These are phyloP conservation scores for Drosophila yooni DNA, from an alignment of 2,888 invertebrate genomes.

Conservation along the genomic window DNA sequence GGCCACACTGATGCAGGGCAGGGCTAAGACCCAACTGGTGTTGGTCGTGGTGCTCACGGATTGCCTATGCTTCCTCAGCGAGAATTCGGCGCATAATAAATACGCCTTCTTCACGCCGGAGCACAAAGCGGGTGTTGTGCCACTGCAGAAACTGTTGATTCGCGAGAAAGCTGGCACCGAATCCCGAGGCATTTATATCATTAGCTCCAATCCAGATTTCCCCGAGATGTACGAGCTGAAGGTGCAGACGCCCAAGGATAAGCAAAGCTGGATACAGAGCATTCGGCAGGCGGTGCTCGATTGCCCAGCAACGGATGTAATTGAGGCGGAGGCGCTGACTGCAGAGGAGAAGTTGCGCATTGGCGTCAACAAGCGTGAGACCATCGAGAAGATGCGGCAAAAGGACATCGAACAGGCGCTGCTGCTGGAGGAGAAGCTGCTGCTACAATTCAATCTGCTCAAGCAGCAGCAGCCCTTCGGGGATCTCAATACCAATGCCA, in stretches of 20 bases:
- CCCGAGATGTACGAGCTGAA: conserved; percentile 99
- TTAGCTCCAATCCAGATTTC: conserved; percentile 95
- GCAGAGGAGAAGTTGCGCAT: conserved; percentile 91
- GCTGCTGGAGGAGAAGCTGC: conserved; percentile 95
- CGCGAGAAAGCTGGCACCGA: conserved; percentile 97
- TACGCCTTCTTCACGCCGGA: conserved; percentile 97
- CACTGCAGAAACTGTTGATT: conserved; percentile 95
- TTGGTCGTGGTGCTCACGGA: conserved; percentile 96
- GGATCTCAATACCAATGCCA: conserved; percentile 34
- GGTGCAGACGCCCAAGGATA: conserved; percentile 94
- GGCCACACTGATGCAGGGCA: conserved; percentile 95
- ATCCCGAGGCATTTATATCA: conserved; percentile 94
- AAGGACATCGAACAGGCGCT: conserved; percentile 95
- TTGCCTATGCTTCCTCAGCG: conserved; percentile 95
- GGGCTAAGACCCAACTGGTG: conserved; percentile 95
- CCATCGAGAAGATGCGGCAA: conserved; percentile 92
- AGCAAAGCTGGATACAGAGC: conserved; percentile 94
- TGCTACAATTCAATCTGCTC: conserved; percentile 91
- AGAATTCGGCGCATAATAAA: conserved; percentile 94
- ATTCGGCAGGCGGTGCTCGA: conserved; percentile 93
- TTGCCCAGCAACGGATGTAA: conserved; percentile 91
- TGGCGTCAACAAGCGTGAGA: conserved; percentile 83
- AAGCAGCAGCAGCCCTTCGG: conserved; percentile 84
- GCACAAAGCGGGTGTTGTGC: conserved; percentile 97
- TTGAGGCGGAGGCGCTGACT: conserved; percentile 90